Evolutionary conservation across 2,888 invertebrate genomes (phyloP).

Genomic region (Cryptus viduatorius): DNA sequence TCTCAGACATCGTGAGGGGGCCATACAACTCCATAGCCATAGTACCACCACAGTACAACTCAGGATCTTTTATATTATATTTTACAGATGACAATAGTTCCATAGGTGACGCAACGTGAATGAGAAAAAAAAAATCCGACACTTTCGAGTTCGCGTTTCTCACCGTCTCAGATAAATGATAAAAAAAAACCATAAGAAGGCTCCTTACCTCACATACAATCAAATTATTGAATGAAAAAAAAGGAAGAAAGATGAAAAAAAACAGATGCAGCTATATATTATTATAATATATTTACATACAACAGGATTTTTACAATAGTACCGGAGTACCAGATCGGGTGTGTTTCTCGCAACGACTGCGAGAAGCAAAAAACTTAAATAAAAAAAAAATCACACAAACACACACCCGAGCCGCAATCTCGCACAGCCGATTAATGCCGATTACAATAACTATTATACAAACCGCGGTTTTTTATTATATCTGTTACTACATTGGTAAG

Average conservation of each 20-base stretch:
- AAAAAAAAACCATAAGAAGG: slow-evolving; percentile 76
- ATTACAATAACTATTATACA: slow-evolving; percentile 76
- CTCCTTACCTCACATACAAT: slow-evolving; percentile 85
- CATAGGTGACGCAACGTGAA: slow-evolving; percentile 76
- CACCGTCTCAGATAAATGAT: slow-evolving; percentile 56
- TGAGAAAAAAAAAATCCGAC: slow-evolving; percentile 13
- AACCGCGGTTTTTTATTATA: slow-evolving; percentile 79
- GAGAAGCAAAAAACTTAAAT: slow-evolving; percentile 56
- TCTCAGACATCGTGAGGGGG: slow-evolving; percentile 70
- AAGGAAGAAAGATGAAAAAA: slow-evolving; percentile 59
- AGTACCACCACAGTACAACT: slow-evolving; percentile 85
- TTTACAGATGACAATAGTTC: slow-evolving; percentile 85
- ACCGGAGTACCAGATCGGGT: slow-evolving; percentile 73
- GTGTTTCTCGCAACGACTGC: slow-evolving; percentile 22
- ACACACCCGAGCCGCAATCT: slow-evolving; percentile 57
- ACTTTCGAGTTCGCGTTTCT: slow-evolving; percentile 54
- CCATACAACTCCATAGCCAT: slow-evolving; percentile 84
- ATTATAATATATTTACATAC: slow-evolving; percentile 84
- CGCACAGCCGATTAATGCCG: slow-evolving; percentile 69
- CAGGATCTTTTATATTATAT: slow-evolving; percentile 85
- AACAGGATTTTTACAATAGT: slow-evolving; percentile 82
- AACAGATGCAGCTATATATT: slow-evolving; percentile 85
- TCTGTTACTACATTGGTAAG: slow-evolving; percentile 83
- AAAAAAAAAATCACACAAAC: slow-evolving; percentile 31
- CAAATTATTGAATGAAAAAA: slow-evolving; percentile 77